phyloP scores from a whole-genome alignment of 2,888 invertebrate species.

The Microchrysa polita region DNA sequence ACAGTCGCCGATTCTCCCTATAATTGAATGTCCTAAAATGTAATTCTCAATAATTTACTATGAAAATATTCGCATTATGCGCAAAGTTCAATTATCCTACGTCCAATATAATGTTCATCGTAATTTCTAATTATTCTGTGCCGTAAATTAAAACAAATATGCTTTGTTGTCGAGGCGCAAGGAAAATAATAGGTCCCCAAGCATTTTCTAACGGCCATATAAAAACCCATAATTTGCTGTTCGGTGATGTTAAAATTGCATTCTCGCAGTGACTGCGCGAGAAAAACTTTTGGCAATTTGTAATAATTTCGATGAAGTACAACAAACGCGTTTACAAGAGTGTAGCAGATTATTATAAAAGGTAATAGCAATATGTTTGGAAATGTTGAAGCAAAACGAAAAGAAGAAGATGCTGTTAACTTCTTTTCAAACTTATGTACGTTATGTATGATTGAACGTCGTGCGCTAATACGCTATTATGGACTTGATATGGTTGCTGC shows the following conservation, averaged over 20 bases:
- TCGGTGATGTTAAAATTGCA: constrained; percentile 28
- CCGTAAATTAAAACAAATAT: constrained; percentile 35
- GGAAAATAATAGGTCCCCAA: constrained; percentile 25
- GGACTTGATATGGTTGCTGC: too few species aligned
- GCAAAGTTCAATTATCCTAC: constrained; percentile 2
- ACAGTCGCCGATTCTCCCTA: too few species aligned
- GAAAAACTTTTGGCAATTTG: constrained; percentile 38
- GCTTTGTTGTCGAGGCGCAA: constrained; percentile 28
- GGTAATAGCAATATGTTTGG: neutral
- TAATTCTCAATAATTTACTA: neutral
- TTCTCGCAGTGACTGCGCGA: constrained; percentile 15
- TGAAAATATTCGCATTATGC: constrained; percentile 10
- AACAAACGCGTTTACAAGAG: constrained; percentile 4
- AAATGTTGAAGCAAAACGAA: too few species aligned
- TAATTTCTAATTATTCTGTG: constrained; percentile 31
- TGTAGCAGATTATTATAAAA: constrained; percentile 37
- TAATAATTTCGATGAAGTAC: constrained; percentile 27
- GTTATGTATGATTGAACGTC: too few species aligned
- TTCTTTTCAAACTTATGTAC: too few species aligned
- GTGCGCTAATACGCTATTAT: too few species aligned
- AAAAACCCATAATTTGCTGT: constrained; percentile 16
- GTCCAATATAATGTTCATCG: constrained; percentile 29
- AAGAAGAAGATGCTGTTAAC: too few species aligned
- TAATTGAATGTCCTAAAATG: constrained; percentile 35
- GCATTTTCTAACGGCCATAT: constrained; percentile 19